A percentile compares a stretch with the other conserved stretches of the same genome.
Conservation (phyloP, 2,888 invertebrate species). For the Nudaria mundana region DNA sequence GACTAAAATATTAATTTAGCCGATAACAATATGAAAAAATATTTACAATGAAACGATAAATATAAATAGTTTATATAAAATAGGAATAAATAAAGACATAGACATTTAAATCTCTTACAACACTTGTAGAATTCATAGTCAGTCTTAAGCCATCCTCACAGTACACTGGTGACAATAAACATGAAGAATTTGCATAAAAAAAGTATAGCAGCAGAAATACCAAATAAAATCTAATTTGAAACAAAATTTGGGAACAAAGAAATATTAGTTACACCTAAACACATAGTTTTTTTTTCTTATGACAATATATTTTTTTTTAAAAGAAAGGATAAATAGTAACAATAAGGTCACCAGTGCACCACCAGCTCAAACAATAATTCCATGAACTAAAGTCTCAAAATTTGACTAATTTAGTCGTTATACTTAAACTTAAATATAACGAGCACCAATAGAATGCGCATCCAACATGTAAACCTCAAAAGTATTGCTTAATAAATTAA, state of each 20-base stretch:
- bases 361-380: slow-evolving; percentile 30
- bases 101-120: slow-evolving; percentile 38
- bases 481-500: slow-evolving; percentile 20
- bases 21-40: slow-evolving; percentile 11
- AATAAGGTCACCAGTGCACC: slow-evolving; percentile 26
- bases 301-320: background rate
- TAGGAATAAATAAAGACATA: slow-evolving; percentile 30
- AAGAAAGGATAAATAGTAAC: background rate
- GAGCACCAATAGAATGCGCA: slow-evolving; percentile 3
- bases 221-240: background rate
- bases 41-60: slow-evolving; percentile 25
- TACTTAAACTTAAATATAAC: background rate
- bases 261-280: too few relatives aligned
- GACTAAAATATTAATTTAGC: slow-evolving; percentile 8
- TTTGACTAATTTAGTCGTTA: background rate
- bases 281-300: too few relatives aligned
- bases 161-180: slow-evolving; percentile 19
- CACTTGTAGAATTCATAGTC: slow-evolving; percentile 39
- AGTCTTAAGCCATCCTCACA: slow-evolving; percentile 45
- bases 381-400: background rate
- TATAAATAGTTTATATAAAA: slow-evolving; percentile 18
- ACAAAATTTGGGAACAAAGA: too few relatives aligned
- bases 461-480: slow-evolving; percentile 2
- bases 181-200: background rate
- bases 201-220: background rate